Evolutionary conservation across 2,797 vertebrate genomes (phyloP), one percentile per base, ranked within the genome.

Genomic region (Hoplostethus mediterraneus): DNA sequence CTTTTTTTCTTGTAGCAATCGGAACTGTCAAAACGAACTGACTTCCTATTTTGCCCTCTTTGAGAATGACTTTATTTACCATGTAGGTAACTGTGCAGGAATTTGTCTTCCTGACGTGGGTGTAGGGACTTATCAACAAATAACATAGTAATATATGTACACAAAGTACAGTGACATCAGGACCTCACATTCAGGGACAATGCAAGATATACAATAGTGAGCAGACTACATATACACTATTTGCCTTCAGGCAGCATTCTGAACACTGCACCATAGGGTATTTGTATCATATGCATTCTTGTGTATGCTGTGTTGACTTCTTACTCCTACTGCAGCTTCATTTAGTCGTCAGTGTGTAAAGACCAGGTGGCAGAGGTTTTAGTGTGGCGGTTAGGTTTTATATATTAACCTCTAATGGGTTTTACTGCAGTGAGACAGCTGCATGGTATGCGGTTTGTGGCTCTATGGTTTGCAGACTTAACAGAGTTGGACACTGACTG

Each of bases 341-440:
- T 60, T 13, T 56, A 63, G 55, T 56, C n/a, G n/a, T 56, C 67
- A 55, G 48, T 52, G 21, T 61, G 12, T 55, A 42, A 53, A 70
- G 65, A 17, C 30, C 69, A 58, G 61, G 52, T 56, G 56, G 38
- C 17, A 48, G 36, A 13, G 21, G 21, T 42, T 68, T 81, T 59
- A 73, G 71, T 59, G 40, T 56, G 62, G 58, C 52, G 28, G 42
- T 78, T 62, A 63, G 9, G n/a, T 81, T 75, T 79, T 59, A 42
- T 64, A 58, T 31, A 57, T 67, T 55, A 33, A 54, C 64, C 68
- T 62, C 60, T 47, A 45, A 62, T 71, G 36, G 66, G 48, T 61
- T 79, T 83, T 74, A 76, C 63, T 68, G 69, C 30, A 14, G 42
- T 76, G 72, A 79, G 62, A 59, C 58, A 66, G 16, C 30, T 14